phyloP scores from a whole-genome alignment of 2,797 vertebrate genomes.

The Synaphobranchus kaupii region DNA sequence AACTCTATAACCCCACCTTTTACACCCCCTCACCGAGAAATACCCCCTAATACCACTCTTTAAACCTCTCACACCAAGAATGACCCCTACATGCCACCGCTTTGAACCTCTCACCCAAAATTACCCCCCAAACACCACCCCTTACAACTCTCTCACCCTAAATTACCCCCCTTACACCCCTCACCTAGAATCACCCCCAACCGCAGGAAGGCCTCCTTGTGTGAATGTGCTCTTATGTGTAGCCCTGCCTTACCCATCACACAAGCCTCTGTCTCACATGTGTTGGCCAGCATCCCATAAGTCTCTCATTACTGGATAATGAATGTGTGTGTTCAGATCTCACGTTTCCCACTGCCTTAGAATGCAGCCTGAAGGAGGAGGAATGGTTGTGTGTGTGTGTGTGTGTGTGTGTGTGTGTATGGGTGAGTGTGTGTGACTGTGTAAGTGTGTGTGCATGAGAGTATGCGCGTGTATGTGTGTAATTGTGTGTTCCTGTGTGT shows the following conservation, averaged over 20 bases:
- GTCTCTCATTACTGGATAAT: not conserved
- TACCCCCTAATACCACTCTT: too few relatives aligned
- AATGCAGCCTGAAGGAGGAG: not conserved
- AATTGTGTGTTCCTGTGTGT: not conserved
- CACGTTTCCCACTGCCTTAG: not conserved
- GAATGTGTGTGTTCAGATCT: not conserved
- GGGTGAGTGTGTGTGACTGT: slow-evolving; percentile 3
- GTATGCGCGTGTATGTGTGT: too few relatives aligned
- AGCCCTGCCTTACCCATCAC: not conserved
- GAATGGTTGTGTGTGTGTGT: not conserved
- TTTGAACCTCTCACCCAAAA: too few relatives aligned
- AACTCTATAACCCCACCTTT: not conserved
- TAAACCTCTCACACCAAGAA: too few relatives aligned
- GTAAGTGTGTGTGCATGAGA: not conserved
- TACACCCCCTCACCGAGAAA: not conserved
- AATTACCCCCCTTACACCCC: not conserved
- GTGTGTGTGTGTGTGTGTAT: not conserved
- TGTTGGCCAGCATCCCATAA: not conserved
- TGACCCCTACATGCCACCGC: too few relatives aligned
- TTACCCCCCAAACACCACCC: not conserved
- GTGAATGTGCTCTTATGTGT: not conserved
- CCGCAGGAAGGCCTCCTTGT: not conserved
- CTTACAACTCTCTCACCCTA: not conserved
- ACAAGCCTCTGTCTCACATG: not conserved
- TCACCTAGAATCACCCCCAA: not conserved